phyloP scores from a whole-genome alignment of 2,888 invertebrate species.

The Spilosoma lubricipeda region DNA sequence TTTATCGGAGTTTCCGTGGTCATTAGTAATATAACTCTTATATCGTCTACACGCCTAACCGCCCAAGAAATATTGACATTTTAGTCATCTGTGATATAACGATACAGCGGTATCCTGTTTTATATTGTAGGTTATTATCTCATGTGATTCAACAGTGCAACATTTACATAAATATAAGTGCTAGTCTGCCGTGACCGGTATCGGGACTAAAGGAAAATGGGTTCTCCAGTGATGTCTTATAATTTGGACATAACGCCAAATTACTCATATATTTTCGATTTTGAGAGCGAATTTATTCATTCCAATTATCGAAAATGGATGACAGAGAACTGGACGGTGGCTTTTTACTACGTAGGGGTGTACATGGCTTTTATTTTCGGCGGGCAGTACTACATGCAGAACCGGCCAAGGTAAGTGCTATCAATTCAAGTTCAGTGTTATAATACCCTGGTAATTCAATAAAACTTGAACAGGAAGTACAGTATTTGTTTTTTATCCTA shows the following conservation, averaged over 20 bases:
- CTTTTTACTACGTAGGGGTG: conserved; percentile 94
- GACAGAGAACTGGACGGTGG: conserved; percentile 97
- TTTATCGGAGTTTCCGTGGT: conserved; percentile 67
- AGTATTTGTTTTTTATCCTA: neutral
- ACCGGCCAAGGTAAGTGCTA: conserved; percentile 90
- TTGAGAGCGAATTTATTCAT: conserved; percentile 97
- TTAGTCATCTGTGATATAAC: conserved; percentile 82
- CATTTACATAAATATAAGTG: conserved; percentile 56
- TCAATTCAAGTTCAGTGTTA: conserved; percentile 36
- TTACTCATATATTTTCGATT: conserved; percentile 97
- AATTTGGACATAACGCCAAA: conserved; percentile 90
- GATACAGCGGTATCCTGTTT: conserved; percentile 70
- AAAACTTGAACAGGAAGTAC: neutral
- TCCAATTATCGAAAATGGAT: conserved; percentile 97
- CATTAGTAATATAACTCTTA: conserved; percentile 72
- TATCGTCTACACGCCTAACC: conserved; percentile 68
- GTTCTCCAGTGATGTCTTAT: conserved; percentile 81
- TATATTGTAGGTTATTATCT: conserved; percentile 78
- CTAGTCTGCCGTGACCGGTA: conserved; percentile 58
- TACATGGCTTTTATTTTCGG: conserved; percentile 98
- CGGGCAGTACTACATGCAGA: conserved; percentile 97
- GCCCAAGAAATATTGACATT: conserved; percentile 74
- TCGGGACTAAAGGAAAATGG: conserved; percentile 64
- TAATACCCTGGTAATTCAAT: conserved; percentile 28
- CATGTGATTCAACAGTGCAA: conserved; percentile 79